Evolutionary conservation across 2,888 invertebrate species (phyloP), one percentile per base, ranked within the genome.

Genomic region (Agapostemon virescens): DNA sequence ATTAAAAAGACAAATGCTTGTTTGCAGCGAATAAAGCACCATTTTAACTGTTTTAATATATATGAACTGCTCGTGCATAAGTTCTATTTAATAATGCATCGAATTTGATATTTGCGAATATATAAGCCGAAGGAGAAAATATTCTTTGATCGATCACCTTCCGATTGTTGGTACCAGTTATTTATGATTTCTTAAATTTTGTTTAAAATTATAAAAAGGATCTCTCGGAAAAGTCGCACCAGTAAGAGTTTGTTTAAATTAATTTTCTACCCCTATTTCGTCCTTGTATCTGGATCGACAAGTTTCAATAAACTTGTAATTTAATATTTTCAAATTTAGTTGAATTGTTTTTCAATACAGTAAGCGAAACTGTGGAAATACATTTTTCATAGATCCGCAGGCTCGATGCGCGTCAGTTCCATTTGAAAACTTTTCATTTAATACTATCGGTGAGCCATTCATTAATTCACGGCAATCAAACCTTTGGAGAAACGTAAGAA

Each of bases 391-490:
- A 26, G 38, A 3, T 42, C 67, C 42, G 26, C 26, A 45, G 26
- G 20, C 0, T 0, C 52, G 15, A 52, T 4, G 15, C 4, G 17
- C 5, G 13, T n/a, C 33, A 17, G 4, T 9, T 20, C 26, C 3
- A 61, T 61, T 23, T 11, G n/a, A n/a, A 52, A 52, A 52, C 1
- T 23, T 49, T 52, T 11, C 11, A 11, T 33, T 33, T 23, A 3
- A n/a, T 49, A 9, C 15, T 15, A 40, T 33, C 20, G 58, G 3
- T 11, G 7, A 17, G 4, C 30, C 30, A n/a, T 77, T 70, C 70
- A 70, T 77, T 77, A 70, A 79, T 79, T 77, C 70, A 67, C 33
- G 38, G 45, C 33, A 40, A 69, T 33, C 33, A 40, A 55, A 49
- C 77, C 26, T 36, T 61, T 26, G 40, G 49, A 40, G 15, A 40